Conservation (phyloP, 2,113 vertebrate genomes). For the Melospiza georgiana region DNA sequence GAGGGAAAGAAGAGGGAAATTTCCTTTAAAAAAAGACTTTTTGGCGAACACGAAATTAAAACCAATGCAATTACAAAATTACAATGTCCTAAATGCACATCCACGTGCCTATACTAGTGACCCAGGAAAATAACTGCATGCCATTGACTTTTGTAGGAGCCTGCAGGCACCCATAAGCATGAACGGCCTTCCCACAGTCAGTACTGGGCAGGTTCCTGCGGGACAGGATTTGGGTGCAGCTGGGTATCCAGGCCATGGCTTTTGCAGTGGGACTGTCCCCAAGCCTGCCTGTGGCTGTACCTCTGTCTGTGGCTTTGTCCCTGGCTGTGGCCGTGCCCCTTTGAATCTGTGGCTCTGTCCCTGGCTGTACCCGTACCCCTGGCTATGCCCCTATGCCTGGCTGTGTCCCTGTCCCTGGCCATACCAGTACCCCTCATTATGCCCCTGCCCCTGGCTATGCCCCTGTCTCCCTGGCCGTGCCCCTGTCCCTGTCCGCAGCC, state of each 20-base stretch:
- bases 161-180: neutral
- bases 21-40: neutral
- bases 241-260: neutral
- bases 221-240: neutral
- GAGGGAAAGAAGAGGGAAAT: too few species aligned
- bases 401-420: neutral
- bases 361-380: neutral
- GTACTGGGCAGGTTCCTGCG: neutral
- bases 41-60: neutral
- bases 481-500: too few species aligned
- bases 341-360: too few species aligned
- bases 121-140: accelerated
- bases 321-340: neutral
- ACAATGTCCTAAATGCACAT: neutral
- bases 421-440: too few species aligned
- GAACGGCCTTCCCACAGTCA: neutral
- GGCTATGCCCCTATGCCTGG: too few species aligned
- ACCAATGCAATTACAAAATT: neutral
- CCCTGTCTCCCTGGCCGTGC: too few species aligned
- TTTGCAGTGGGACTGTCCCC: neutral
- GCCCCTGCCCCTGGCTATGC: too few species aligned
- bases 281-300: neutral
- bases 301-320: neutral
- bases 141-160: neutral
- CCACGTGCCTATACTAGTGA: accelerated